phyloP scores from a whole-genome alignment of 2,797 vertebrate species.

The Notolepis coatsorum region DNA sequence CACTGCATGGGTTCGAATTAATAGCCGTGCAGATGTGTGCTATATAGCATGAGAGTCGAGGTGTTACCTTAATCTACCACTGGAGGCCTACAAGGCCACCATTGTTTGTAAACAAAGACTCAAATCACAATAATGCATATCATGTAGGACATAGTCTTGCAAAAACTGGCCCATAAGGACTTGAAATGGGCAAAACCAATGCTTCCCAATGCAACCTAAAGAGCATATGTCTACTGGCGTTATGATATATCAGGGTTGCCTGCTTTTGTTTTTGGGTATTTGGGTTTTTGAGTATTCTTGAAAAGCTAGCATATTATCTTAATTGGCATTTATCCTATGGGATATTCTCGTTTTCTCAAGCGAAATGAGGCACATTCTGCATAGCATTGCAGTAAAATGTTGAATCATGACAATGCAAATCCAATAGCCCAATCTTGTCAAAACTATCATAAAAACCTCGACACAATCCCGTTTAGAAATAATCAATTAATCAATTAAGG shows the following conservation, averaged over 20 bases:
- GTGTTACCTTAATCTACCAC: constrained; percentile 42
- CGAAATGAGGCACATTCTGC: neutral
- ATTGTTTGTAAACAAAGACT: constrained; percentile 58
- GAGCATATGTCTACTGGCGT: neutral
- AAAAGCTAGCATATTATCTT: too few species aligned
- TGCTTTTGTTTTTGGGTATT: neutral
- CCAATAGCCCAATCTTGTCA: neutral
- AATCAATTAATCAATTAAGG: too few species aligned
- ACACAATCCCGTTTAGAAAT: too few species aligned
- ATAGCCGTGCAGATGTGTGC: neutral
- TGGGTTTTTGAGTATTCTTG: too few species aligned
- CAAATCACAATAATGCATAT: constrained; percentile 41
- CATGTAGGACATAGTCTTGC: constrained; percentile 21
- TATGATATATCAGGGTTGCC: neutral
- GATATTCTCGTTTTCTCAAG: too few species aligned
- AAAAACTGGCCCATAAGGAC: constrained; percentile 41
- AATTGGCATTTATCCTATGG: too few species aligned
- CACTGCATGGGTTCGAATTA: neutral
- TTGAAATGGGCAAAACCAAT: constrained; percentile 29
- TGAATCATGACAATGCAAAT: constrained; percentile 7
- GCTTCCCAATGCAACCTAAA: neutral
- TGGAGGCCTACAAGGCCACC: constrained; percentile 35
- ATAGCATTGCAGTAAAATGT: constrained; percentile 24
- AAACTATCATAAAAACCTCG: too few species aligned
- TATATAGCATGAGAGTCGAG: constrained; percentile 63